These are phyloP conservation scores for Drosophila paracracens DNA, from an alignment of 2,888 invertebrate species.

Conservation along the genomic window DNA sequence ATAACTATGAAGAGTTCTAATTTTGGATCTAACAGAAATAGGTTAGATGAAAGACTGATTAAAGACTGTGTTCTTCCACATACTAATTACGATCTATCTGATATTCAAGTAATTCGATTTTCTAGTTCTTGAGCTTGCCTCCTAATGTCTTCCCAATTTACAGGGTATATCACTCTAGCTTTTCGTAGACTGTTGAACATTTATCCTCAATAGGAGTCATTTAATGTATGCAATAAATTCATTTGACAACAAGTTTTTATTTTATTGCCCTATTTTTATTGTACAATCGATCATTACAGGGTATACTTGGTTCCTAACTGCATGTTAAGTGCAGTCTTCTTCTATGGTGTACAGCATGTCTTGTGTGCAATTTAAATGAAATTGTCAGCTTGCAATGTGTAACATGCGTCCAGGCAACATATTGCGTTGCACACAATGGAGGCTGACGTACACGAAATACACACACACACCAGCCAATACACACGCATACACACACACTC, in stretches of 20 bases:
- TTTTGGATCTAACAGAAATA: neutral
- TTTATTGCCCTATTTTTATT: neutral
- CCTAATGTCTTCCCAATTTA: neutral
- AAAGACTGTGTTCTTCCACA: neutral
- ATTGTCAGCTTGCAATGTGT: constrained; percentile 81
- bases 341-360: constrained; percentile 47
- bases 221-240: neutral
- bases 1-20: no score
- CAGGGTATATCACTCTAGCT: neutral
- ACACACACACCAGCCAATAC: constrained; percentile 9
- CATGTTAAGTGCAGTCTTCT: neutral
- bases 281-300: neutral
- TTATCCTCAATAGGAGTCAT: neutral
- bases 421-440: constrained; percentile 70
- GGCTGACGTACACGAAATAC: constrained; percentile 48
- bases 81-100: neutral
- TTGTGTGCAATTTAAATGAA: constrained; percentile 79
- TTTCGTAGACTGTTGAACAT: neutral
- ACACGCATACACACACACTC: constrained; percentile 9
- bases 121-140: neutral
- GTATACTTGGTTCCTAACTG: constrained; percentile 1
- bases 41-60: neutral
- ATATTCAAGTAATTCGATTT: neutral
- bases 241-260: neutral
- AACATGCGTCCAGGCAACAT: constrained; percentile 78